Percentiles rank a stretch among this genome's conserved stretches.
phyloP scores from a whole-genome alignment of 2,113 vertebrate genomes.

The Megaleporinus macrocephalus region DNA sequence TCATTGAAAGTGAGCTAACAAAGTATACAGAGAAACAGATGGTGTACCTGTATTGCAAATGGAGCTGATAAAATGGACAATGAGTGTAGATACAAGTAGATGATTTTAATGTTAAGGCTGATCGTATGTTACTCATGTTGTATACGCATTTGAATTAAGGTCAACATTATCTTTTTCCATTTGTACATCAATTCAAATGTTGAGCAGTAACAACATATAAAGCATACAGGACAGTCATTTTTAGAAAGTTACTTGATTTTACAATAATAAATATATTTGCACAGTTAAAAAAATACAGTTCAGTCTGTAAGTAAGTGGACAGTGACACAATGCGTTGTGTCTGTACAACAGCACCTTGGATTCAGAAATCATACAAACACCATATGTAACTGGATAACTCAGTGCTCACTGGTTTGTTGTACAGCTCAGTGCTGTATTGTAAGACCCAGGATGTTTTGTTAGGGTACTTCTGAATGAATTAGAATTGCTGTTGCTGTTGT shows the following conservation, averaged over 20 bases:
- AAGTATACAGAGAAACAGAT: too few species aligned
- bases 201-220: not conserved
- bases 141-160: too few species aligned
- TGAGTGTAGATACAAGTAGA: too few species aligned
- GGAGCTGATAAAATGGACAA: too few species aligned
- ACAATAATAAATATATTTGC: slow-evolving; percentile 42
- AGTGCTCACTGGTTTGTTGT: not conserved
- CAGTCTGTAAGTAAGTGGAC: not conserved
- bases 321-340: not conserved
- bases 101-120: too few species aligned
- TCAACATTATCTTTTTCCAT: too few species aligned
- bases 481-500: too few species aligned
- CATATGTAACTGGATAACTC: not conserved
- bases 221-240: slow-evolving; percentile 18
- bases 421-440: too few species aligned
- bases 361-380: not conserved
- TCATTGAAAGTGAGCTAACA: too few species aligned
- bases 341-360: not conserved
- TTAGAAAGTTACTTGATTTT: slow-evolving; percentile 41
- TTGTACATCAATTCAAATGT: not conserved
- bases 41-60: too few species aligned
- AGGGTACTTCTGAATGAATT: not conserved
- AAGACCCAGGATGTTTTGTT: too few species aligned
- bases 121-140: too few species aligned
- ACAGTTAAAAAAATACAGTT: slow-evolving; percentile 31